A percentile compares a stretch with the other conserved stretches of the same genome.
Evolutionary conservation across 2,888 invertebrate species (phyloP).

Genomic region (Stenurella melanura): DNA sequence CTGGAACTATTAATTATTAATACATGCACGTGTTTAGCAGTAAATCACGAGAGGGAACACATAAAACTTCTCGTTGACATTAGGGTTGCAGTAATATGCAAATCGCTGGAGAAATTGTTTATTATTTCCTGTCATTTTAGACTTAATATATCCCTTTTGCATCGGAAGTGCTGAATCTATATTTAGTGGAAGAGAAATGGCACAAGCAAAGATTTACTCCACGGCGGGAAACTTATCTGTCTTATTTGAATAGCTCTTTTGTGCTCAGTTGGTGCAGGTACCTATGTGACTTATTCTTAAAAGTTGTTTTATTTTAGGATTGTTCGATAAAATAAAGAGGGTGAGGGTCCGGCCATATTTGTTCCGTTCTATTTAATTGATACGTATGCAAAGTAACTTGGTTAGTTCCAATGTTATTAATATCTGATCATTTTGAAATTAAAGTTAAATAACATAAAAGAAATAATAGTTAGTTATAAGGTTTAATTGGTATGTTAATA

Average conservation of each 20-base stretch:
- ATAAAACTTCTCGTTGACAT: constrained; percentile 45
- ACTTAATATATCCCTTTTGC: constrained; percentile 52
- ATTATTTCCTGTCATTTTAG: constrained; percentile 56
- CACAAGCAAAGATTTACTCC: constrained; percentile 12
- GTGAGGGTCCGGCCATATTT: too few relatives aligned
- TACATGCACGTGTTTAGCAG: constrained; percentile 8
- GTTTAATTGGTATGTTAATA: too few relatives aligned
- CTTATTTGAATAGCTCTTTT: constrained; percentile 10
- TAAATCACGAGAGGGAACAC: constrained; percentile 49
- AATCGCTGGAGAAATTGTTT: constrained; percentile 55
- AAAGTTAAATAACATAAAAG: too few relatives aligned
- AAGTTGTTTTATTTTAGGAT: not conserved
- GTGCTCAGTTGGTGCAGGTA: not conserved
- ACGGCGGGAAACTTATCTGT: not conserved
- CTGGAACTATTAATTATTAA: not conserved
- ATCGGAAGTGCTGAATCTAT: constrained; percentile 53
- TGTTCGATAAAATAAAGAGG: too few relatives aligned
- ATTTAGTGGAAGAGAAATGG: constrained; percentile 50
- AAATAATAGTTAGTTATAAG: too few relatives aligned
- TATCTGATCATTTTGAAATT: too few relatives aligned
- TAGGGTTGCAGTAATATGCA: constrained; percentile 53
- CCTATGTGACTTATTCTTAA: not conserved
- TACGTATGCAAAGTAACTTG: too few relatives aligned
- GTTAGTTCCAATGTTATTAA: too few relatives aligned
- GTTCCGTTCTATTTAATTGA: too few relatives aligned